Conservation (phyloP, 2,797 vertebrate genomes). For the Chromis chromis region DNA sequence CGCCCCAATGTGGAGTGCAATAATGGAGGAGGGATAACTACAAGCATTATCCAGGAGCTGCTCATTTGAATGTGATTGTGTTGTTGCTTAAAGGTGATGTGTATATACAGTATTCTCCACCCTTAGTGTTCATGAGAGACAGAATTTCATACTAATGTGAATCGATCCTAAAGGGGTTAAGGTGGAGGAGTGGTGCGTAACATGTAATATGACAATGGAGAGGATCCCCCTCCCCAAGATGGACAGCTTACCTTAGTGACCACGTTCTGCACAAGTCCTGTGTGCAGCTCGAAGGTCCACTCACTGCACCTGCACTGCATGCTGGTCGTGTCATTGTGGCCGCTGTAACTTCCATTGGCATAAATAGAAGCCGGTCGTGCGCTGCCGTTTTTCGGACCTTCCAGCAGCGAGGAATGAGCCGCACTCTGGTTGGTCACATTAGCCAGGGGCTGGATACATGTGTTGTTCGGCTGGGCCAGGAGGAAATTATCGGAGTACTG, state of each 20-base stretch:
- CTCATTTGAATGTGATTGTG: background rate
- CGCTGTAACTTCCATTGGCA: slow-evolving; percentile 55
- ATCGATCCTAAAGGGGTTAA: slow-evolving; percentile 20
- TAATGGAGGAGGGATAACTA: slow-evolving; percentile 35
- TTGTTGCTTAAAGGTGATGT: background rate
- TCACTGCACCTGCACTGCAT: slow-evolving; percentile 85
- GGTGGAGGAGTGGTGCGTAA: slow-evolving; percentile 11
- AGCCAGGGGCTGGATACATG: slow-evolving; percentile 82
- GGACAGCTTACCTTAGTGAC: slow-evolving; percentile 92
- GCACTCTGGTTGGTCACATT: slow-evolving; percentile 64
- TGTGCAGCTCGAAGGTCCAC: slow-evolving; percentile 89
- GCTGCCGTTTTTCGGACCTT: slow-evolving; percentile 48
- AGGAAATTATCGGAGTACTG: slow-evolving; percentile 96
- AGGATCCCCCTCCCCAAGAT: slow-evolving; percentile 28
- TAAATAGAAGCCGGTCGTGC: slow-evolving; percentile 41
- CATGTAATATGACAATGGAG: slow-evolving; percentile 8
- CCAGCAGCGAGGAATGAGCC: slow-evolving; percentile 45
- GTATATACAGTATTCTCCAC: background rate
- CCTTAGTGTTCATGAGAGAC: slow-evolving; percentile 15
- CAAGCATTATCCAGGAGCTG: background rate
- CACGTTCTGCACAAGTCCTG: slow-evolving; percentile 91
- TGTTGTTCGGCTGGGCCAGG: slow-evolving; percentile 90
- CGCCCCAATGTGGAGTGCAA: slow-evolving; percentile 23
- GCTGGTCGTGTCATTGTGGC: slow-evolving; percentile 60
- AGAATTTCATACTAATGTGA: background rate